Conservation (phyloP, 2,888 invertebrate species). For the Criorhina ranunculi region DNA sequence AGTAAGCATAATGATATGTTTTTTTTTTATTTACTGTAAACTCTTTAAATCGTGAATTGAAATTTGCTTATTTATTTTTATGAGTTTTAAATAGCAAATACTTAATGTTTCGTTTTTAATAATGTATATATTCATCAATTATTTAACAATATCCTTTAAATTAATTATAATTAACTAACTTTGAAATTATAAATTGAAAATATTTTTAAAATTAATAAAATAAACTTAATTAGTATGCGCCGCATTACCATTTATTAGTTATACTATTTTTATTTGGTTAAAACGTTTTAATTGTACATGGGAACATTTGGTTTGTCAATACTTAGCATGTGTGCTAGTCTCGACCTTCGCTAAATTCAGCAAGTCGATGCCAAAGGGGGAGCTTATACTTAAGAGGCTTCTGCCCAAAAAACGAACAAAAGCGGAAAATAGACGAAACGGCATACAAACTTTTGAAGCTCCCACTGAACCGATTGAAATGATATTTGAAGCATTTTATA, state of each 20-base stretch:
- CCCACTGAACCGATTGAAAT: no score
- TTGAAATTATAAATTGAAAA: constrained; percentile 28
- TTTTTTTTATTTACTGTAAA: constrained; percentile 55
- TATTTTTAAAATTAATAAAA: constrained; percentile 24
- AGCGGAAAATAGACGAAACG: no score
- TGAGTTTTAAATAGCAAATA: constrained; percentile 28
- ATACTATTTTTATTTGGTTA: no score
- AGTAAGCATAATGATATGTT: constrained; percentile 45
- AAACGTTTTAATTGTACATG: no score
- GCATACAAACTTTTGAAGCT: no score
- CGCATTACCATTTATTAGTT: background rate
- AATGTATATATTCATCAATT: constrained; percentile 13
- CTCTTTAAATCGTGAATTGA: constrained; percentile 28
- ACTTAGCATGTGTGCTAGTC: no score
- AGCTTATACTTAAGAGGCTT: no score
- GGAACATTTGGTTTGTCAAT: no score
- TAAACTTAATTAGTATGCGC: constrained; percentile 13
- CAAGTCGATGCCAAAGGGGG: no score
- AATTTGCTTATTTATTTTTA: constrained; percentile 49
- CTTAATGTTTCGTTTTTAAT: background rate
- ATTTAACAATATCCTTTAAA: background rate
- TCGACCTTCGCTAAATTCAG: no score
- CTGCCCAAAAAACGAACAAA: no score
- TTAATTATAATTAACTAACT: constrained; percentile 5
- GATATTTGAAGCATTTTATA: no score